phyloP scores from a whole-genome alignment of 2,797 vertebrate genomes.

The Hirundo rustica region DNA sequence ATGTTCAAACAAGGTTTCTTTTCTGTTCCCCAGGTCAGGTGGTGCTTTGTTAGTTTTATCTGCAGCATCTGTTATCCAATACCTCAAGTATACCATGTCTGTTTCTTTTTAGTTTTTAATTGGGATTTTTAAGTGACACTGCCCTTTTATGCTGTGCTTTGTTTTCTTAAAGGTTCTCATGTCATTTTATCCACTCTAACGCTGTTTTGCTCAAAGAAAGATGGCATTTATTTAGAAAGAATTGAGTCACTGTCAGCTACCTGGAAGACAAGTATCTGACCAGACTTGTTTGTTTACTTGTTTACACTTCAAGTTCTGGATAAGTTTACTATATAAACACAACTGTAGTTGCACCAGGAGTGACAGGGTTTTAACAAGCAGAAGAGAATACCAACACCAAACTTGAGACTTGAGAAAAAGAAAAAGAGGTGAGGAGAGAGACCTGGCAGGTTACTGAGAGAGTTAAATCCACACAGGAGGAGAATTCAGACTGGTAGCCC shows the following conservation, averaged over 20 bases:
- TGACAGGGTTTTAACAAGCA: neutral
- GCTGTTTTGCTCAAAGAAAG: neutral
- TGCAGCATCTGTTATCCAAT: neutral
- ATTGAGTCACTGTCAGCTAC: neutral
- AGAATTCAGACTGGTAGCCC: neutral
- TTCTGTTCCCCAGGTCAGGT: neutral
- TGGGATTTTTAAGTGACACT: neutral
- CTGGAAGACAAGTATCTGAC: neutral
- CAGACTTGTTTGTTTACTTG: neutral
- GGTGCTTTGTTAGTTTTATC: neutral
- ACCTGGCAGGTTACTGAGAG: neutral
- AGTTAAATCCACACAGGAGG: neutral
- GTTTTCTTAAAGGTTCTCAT: neutral
- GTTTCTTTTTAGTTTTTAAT: neutral
- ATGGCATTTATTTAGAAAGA: neutral
- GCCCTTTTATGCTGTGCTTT: neutral
- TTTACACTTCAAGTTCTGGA: neutral
- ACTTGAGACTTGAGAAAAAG: neutral
- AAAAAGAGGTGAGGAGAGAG: neutral
- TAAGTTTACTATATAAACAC: neutral
- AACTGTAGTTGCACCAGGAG: neutral
- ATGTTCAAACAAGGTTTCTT: neutral
- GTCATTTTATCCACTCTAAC: neutral
- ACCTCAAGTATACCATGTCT: neutral
- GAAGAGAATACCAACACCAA: neutral